phyloP scores from a whole-genome alignment of 2,113 vertebrate species.

The Myotis lucifugus region DNA sequence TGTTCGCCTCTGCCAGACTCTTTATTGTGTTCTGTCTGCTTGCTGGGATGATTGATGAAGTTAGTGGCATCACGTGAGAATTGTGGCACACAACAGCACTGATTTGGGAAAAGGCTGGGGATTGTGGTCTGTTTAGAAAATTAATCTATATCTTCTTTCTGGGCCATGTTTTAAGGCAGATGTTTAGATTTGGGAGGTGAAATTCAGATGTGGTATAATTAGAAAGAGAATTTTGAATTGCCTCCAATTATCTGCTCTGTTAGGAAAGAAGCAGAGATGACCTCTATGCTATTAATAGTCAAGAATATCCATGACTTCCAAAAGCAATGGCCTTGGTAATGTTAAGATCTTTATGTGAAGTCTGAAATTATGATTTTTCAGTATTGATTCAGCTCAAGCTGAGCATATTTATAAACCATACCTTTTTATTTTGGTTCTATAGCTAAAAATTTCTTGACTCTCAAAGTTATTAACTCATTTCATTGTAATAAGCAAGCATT shows the following conservation, averaged over 20 bases:
- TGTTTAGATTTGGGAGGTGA: constrained; percentile 77
- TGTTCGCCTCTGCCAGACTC: constrained; percentile 5
- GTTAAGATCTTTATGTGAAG: not conserved
- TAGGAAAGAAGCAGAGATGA: constrained; percentile 74
- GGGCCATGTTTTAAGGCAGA: constrained; percentile 68
- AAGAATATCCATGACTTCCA: constrained; percentile 33
- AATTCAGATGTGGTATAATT: constrained; percentile 78
- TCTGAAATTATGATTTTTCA: constrained; percentile 13
- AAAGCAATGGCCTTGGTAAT: constrained; percentile 14
- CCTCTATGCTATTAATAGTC: constrained; percentile 37
- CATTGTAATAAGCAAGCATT: constrained; percentile 4
- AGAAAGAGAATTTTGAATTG: constrained; percentile 76
- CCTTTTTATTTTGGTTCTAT: not conserved
- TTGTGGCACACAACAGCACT: constrained; percentile 45
- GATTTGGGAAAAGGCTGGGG: constrained; percentile 59
- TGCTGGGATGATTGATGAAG: constrained; percentile 64
- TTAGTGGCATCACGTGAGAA: constrained; percentile 63
- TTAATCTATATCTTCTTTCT: constrained; percentile 67
- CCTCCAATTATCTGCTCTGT: constrained; percentile 59
- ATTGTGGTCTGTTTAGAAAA: constrained; percentile 72
- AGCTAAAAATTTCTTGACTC: constrained; percentile 20
- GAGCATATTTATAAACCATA: constrained; percentile 29
- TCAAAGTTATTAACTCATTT: constrained; percentile 42
- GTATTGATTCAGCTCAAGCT: not conserved
- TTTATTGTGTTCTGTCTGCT: not conserved